Evolutionary conservation across 2,797 vertebrate genomes (phyloP).

Genomic region (Danio tinwini): DNA sequence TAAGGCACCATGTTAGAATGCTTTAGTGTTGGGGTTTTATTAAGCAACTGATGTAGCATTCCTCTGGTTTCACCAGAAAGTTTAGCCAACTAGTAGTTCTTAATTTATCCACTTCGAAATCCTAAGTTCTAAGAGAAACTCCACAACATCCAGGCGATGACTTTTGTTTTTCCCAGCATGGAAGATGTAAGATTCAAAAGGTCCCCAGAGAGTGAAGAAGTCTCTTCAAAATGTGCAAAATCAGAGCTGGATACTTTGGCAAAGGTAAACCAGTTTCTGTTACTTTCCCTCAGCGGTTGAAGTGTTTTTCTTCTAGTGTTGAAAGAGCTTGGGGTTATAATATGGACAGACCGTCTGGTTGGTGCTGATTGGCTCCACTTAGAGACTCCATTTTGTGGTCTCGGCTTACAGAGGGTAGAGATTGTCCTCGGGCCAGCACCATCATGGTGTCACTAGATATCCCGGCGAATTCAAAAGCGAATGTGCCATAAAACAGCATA

Average conservation of each 20-base stretch:
- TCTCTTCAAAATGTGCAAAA: constrained; percentile 72
- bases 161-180: constrained; percentile 33
- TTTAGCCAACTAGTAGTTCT: neutral
- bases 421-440: constrained; percentile 75
- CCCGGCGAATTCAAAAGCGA: constrained; percentile 80
- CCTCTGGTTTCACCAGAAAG: neutral
- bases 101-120: constrained; percentile 19
- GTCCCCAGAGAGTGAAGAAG: constrained; percentile 6
- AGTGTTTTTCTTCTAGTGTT: constrained; percentile 2
- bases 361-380: constrained; percentile 63
- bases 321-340: constrained; percentile 53
- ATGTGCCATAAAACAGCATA: constrained; percentile 84
- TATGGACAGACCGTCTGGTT: constrained; percentile 60
- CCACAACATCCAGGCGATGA: constrained; percentile 16
- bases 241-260: constrained; percentile 64
- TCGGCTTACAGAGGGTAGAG: constrained; percentile 45
- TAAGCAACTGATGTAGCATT: neutral
- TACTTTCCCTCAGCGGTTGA: constrained; percentile 46
- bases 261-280: constrained; percentile 52
- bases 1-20: constrained; percentile 26
- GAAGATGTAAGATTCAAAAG: constrained; percentile 49
- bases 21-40: neutral
- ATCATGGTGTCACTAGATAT: constrained; percentile 80
- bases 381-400: constrained; percentile 66
- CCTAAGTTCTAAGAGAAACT: constrained; percentile 20